phyloP scores from a whole-genome alignment of 2,888 invertebrate species.

The Acrobasis consociella region DNA sequence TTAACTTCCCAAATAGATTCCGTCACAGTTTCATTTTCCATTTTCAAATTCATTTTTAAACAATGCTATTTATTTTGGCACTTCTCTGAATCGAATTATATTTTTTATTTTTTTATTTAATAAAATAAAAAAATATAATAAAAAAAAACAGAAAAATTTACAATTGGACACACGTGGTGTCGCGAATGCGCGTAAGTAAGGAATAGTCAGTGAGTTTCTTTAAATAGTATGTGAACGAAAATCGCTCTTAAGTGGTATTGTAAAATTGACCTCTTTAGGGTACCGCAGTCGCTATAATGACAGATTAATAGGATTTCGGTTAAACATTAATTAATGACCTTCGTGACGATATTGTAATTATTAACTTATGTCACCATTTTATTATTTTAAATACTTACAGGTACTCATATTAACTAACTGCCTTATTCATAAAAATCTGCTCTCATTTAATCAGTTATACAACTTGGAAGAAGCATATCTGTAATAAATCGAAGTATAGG shows the following conservation, averaged over 20 bases:
- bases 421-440: no score
- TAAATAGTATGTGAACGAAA: constrained; percentile 14
- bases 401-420: no score
- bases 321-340: background rate
- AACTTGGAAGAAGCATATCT: no score
- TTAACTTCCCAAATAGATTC: constrained; percentile 6
- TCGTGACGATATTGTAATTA: background rate
- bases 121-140: background rate
- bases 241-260: background rate
- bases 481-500: no score
- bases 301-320: background rate
- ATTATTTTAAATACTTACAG: background rate
- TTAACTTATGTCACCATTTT: background rate
- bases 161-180: background rate
- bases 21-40: background rate
- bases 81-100: background rate
- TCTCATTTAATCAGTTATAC: no score
- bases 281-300: constrained; percentile 2
- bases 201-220: constrained; percentile 5
- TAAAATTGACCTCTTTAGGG: constrained; percentile 12
- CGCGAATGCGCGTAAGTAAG: constrained; percentile 6
- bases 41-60: constrained; percentile 7
- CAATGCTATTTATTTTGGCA: background rate
- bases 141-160: background rate
- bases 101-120: background rate